Percentiles rank a stretch among this genome's conserved stretches.
phyloP scores from a whole-genome alignment of 2,797 vertebrate species.

The Cynopterus sphinx region DNA sequence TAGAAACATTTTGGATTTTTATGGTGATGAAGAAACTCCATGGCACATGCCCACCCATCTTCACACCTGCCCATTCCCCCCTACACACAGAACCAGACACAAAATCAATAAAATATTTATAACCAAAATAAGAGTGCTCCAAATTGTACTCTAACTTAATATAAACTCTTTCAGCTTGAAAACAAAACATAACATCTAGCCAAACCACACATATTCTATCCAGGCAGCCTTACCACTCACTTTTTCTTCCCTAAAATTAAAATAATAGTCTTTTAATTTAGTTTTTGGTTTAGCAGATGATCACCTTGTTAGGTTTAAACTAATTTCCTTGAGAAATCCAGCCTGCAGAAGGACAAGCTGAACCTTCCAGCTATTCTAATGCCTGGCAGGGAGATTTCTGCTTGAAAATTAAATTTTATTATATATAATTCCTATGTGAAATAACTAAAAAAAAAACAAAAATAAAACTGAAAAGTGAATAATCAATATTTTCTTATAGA shows the following conservation, averaged over 20 bases:
- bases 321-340: background rate
- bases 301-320: background rate
- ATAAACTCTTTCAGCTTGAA: background rate
- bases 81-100: background rate
- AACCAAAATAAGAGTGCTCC: background rate
- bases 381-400: background rate
- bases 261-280: background rate
- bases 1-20: background rate
- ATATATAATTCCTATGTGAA: background rate
- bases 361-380: background rate
- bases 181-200: background rate
- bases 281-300: background rate
- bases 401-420: background rate
- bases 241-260: background rate
- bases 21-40: background rate
- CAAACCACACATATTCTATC: background rate
- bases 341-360: background rate
- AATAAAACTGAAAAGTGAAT: background rate
- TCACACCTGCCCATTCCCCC: accelerated
- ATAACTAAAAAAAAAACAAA: background rate
- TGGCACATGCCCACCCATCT: background rate
- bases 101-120: background rate
- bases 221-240: background rate
- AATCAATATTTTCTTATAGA: background rate
- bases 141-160: background rate